Conservation (phyloP, 2,888 invertebrate species). For the Apamea crenata region DNA sequence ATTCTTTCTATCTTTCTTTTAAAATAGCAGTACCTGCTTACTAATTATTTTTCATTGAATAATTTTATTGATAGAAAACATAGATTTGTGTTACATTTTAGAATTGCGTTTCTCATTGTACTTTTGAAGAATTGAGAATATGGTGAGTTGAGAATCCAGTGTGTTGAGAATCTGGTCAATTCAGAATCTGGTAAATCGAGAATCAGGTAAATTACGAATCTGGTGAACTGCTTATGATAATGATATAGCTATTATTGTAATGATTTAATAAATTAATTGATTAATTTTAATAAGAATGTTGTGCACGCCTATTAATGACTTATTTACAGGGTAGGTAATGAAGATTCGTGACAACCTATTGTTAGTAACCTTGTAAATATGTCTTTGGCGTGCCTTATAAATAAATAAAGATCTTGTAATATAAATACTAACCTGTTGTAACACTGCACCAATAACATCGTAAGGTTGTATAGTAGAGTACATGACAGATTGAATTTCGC, state of each 20-base stretch:
- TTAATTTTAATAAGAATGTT: not conserved
- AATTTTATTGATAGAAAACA: too few relatives aligned
- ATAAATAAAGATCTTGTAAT: not conserved
- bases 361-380: not conserved
- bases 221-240: too few relatives aligned
- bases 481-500: slow-evolving; percentile 97
- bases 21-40: too few relatives aligned
- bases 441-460: slow-evolving; percentile 97
- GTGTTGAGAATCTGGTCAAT: too few relatives aligned
- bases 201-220: too few relatives aligned
- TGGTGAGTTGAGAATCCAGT: too few relatives aligned
- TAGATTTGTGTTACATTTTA: too few relatives aligned
- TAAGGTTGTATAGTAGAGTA: slow-evolving; percentile 97
- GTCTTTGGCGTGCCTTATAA: not conserved
- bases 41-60: too few relatives aligned
- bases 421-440: slow-evolving; percentile 94
- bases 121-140: too few relatives aligned
- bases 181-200: too few relatives aligned
- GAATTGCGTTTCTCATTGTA: too few relatives aligned
- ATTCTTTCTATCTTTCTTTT: too few relatives aligned
- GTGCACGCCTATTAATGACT: not conserved
- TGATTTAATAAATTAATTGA: not conserved
- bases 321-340: not conserved
- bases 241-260: not conserved
- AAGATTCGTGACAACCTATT: not conserved